Evolutionary conservation across 1,140 invertebrate species (phyloP), one percentile per base, ranked within the genome.

Genomic region (Triops cancriformis): DNA sequence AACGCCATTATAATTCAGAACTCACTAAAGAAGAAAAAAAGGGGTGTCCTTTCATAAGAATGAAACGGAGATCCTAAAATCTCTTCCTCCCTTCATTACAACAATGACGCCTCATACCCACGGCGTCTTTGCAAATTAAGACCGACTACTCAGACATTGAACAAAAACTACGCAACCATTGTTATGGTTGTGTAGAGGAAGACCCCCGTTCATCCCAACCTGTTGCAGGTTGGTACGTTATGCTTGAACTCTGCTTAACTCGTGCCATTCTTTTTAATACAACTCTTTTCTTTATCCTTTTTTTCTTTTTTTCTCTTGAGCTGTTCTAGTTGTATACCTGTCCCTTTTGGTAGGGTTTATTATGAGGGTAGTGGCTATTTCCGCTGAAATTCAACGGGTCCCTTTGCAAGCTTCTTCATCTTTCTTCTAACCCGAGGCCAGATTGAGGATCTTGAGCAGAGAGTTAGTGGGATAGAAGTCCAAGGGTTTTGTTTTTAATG

Each of bases 81-180:
- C 51, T 64, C 51, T 64, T 64, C 51, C 51, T 37, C 31, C 7
- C 31, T 18, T 64, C 18, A 64, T 64, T 64, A 64, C 51, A 64
- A 18, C 14, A 64, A 23, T n/a, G 51, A 64, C 51, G 51, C 51
- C 51, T 23, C 14, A 14, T 2, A 37, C 31, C 14, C 51, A n/a
- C 51, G 51, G 51, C 51, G 51, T 64, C 51, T 64, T 64, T 64
- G 51, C 51, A 64, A 14, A 64, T 64, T 64, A 64, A 64, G 51
- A 64, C 51, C 51, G 51, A 23, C 14, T 23, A 64, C 51, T 64
- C 51, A 64, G 51, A 64, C 51, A 23, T 64, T 0, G 51, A 64
- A 64, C 51, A 64, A 64, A 64, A 64, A 64, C 14, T 23, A 64
- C 23, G 51, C 51, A 64, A 64, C 18, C 51, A 64, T 64, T 64